A percentile compares a stretch with the other conserved stretches of the same genome.
phyloP scores from a whole-genome alignment of 2,797 vertebrate species.

The Dallia pectoralis region DNA sequence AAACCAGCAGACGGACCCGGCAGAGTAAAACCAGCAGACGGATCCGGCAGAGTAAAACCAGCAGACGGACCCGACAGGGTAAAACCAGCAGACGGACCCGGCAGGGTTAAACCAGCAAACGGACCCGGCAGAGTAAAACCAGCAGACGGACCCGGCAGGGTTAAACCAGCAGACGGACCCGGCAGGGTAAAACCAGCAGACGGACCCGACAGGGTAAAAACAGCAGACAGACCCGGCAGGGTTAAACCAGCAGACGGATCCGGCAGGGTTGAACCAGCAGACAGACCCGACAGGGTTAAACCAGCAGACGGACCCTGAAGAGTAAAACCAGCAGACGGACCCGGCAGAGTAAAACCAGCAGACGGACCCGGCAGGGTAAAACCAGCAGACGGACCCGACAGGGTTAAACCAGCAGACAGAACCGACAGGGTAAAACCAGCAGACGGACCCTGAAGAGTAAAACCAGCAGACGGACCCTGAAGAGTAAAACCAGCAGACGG shows the following conservation, averaged over 20 bases:
- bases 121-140: constrained; percentile 76
- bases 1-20: constrained; percentile 75
- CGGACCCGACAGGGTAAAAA: too few species aligned
- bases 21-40: constrained; percentile 80
- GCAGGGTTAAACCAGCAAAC: constrained; percentile 72
- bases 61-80: constrained; percentile 77
- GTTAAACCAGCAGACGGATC: constrained; percentile 69
- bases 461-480: constrained; percentile 69
- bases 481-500: too few species aligned
- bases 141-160: constrained; percentile 65
- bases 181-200: too few species aligned
- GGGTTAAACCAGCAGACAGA: too few species aligned
- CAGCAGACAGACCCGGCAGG: neutral
- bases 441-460: constrained; percentile 27
- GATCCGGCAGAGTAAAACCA: constrained; percentile 72
- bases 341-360: constrained; percentile 64
- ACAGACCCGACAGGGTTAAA: too few species aligned
- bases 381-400: too few species aligned
- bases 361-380: constrained; percentile 40
- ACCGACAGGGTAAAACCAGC: too few species aligned
- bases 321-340: neutral
- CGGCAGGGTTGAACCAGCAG: neutral
- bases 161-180: neutral
- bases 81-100: constrained; percentile 78
- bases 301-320: too few species aligned